A percentile compares a stretch with the other conserved stretches of the same genome.
Conservation (phyloP, 2,888 invertebrate genomes). For the Craniophora ligustri region DNA sequence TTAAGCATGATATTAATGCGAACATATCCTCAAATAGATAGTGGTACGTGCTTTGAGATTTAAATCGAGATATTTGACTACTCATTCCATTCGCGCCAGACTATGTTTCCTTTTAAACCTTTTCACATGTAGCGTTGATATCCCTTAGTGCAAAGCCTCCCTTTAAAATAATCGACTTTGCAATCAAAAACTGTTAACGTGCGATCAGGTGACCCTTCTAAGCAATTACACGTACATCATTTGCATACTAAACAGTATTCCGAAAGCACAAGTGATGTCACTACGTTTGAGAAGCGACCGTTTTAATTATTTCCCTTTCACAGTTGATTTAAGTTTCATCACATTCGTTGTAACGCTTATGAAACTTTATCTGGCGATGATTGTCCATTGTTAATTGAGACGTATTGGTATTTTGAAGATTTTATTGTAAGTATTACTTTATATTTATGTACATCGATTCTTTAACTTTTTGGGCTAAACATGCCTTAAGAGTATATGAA, state of each 20-base stretch:
- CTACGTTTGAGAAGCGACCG: slow-evolving; percentile 1
- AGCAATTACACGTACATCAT: slow-evolving; percentile 29
- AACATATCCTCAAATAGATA: no score
- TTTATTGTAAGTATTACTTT: no score
- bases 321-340: slow-evolving; percentile 24
- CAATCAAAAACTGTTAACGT: slow-evolving; percentile 8
- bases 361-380: no score
- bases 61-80: no score
- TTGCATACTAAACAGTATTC: slow-evolving; percentile 17
- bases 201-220: slow-evolving; percentile 20
- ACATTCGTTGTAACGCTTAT: neutral
- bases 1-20: no score
- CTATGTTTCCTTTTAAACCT: no score
- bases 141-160: neutral
- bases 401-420: neutral
- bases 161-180: slow-evolving; percentile 11
- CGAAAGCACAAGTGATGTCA: slow-evolving; percentile 18
- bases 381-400: neutral
- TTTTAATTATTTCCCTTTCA: slow-evolving; percentile 32
- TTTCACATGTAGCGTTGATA: neutral
- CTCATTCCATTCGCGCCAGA: no score
- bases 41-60: no score
- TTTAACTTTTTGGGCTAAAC: no score
- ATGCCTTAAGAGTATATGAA: no score
- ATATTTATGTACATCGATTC: no score